Evolutionary conservation across 2,113 vertebrate genomes (phyloP).

Genomic region (Cnemophilus loriae): DNA sequence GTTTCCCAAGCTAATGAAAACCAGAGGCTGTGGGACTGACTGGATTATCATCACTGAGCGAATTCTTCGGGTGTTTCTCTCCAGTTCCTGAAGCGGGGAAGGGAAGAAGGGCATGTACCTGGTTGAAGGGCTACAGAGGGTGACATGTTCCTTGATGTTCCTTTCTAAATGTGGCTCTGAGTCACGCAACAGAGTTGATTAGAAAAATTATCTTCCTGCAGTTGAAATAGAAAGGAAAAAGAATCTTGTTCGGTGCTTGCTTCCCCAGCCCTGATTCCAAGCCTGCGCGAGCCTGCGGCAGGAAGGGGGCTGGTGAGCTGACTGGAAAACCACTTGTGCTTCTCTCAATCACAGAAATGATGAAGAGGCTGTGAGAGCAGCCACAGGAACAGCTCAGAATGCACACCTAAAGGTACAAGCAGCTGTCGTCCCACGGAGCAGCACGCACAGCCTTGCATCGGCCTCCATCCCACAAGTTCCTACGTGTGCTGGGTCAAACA

Average conservation of each 20-base stretch:
- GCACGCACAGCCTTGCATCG: neutral
- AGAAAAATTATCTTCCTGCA: neutral
- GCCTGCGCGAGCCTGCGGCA: neutral
- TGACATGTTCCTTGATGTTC: neutral
- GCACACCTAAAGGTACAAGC: neutral
- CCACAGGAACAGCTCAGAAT: neutral
- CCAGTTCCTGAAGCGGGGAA: neutral
- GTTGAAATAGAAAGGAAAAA: neutral
- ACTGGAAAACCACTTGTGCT: neutral
- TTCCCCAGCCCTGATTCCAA: neutral
- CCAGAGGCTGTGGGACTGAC: neutral
- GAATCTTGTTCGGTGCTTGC: neutral
- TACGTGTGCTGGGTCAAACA: neutral
- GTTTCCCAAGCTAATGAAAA: neutral
- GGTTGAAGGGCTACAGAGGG: neutral
- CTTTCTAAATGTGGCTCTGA: constrained; percentile 13
- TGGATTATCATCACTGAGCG: neutral
- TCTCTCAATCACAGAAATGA: neutral
- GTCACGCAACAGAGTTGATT: neutral
- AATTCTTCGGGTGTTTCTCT: neutral
- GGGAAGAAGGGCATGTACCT: neutral
- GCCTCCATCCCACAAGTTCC: neutral
- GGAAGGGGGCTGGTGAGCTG: neutral
- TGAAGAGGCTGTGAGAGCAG: neutral
- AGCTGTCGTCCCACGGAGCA: neutral